These are phyloP conservation scores for Melangyna quadrimaculata DNA, from an alignment of 2,888 invertebrate genomes.

Conservation along the genomic window DNA sequence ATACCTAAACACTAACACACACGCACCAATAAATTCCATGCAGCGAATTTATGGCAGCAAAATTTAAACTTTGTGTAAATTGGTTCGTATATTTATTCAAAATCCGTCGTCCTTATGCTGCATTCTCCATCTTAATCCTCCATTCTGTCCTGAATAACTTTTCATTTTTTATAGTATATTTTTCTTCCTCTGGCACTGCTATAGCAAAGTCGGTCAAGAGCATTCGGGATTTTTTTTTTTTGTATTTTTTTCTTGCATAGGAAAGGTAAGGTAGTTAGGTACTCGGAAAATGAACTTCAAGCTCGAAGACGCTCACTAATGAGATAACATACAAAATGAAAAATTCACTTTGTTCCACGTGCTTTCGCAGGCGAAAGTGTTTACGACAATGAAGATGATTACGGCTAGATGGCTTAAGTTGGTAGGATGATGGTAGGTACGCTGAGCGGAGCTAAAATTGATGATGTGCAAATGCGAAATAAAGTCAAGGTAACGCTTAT, in stretches of 20 bases:
- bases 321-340: slow-evolving; percentile 53
- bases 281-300: slow-evolving; percentile 10
- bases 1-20: not conserved
- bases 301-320: slow-evolving; percentile 42
- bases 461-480: slow-evolving; percentile 51
- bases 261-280: not conserved
- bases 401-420: not conserved
- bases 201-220: slow-evolving; percentile 50
- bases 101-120: not conserved
- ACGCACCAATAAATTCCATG: not conserved
- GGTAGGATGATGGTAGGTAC: not conserved
- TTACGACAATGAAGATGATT: slow-evolving; percentile 3
- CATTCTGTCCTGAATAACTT: not conserved
- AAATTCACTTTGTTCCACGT: slow-evolving; percentile 44
- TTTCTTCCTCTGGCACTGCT: not conserved
- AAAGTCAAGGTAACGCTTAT: slow-evolving; percentile 42
- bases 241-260: not conserved
- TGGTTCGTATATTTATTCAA: slow-evolving; percentile 18
- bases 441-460: not conserved
- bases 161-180: not conserved
- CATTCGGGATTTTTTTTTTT: slow-evolving; percentile 22
- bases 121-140: not conserved
- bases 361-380: not conserved
- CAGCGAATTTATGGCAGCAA: slow-evolving; percentile 44
- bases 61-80: slow-evolving; percentile 21